Evolutionary conservation across 2,888 invertebrate genomes (phyloP).

Genomic region (Cepaea hortensis): DNA sequence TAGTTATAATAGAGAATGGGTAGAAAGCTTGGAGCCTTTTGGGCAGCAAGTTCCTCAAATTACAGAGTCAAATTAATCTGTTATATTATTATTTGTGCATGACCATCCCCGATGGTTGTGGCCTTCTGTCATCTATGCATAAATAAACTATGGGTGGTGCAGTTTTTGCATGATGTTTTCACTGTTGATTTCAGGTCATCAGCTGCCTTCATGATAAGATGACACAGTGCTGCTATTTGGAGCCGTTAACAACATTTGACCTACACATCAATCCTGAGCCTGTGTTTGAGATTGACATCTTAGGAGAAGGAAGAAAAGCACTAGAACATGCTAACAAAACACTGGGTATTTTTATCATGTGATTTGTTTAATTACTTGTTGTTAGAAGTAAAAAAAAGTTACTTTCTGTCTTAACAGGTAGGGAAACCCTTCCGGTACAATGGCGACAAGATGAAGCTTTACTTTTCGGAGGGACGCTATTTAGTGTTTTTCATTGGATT

Average conservation of each 20-base stretch:
- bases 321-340: constrained; percentile 87
- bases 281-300: constrained; percentile 90
- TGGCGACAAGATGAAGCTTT: too few species aligned
- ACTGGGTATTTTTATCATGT: constrained; percentile 79
- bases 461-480: too few species aligned
- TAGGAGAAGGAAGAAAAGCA: constrained; percentile 85
- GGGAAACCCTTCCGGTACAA: too few species aligned
- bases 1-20: too few species aligned
- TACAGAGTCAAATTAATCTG: too few species aligned
- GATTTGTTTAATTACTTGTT: background rate
- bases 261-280: constrained; percentile 81
- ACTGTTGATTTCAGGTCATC: constrained; percentile 50
- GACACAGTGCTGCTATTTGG: constrained; percentile 90
- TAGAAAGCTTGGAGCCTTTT: too few species aligned
- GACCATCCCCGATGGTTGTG: too few species aligned
- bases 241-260: constrained; percentile 80
- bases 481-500: too few species aligned
- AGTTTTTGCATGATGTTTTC: background rate
- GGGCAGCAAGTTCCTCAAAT: too few species aligned
- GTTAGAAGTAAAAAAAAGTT: background rate
- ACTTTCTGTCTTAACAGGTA: background rate
- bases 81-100: too few species aligned
- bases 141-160: background rate
- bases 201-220: constrained; percentile 87
- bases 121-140: background rate